Evolutionary conservation across 37 sponge, comb jelly and placozoan genomes (phyloP).

Genomic region (Lycopodina hypogea): DNA sequence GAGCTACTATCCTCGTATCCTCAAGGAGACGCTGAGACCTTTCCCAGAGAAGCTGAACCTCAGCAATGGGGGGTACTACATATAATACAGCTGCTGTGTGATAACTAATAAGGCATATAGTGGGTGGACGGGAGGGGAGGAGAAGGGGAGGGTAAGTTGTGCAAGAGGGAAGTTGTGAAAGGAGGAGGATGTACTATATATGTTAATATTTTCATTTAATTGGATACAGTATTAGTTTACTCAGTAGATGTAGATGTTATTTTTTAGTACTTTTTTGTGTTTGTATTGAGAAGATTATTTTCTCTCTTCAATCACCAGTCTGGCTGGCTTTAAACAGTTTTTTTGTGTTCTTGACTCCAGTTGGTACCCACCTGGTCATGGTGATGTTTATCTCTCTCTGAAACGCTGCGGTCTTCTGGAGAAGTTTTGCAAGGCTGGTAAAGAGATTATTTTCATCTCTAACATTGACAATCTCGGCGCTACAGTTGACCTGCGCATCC

Average conservation of each 20-base stretch:
- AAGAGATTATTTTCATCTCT: constrained; percentile 88
- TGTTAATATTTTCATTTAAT: background rate
- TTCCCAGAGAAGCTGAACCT: constrained; percentile 55
- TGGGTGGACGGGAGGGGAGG: no score
- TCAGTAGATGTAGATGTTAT: no score
- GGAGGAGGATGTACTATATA: background rate
- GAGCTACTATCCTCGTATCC: constrained; percentile 90
- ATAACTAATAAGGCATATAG: no score
- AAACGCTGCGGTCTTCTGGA: constrained; percentile 79
- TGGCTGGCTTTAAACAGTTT: background rate
- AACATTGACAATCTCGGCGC: constrained; percentile 99
- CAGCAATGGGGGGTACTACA: constrained; percentile 2
- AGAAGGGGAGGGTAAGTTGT: no score
- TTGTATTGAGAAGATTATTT: no score
- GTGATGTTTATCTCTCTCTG: constrained; percentile 86
- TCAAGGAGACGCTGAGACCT: constrained; percentile 88
- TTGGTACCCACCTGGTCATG: constrained; percentile 99
- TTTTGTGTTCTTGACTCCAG: constrained; percentile 2
- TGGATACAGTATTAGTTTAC: no score
- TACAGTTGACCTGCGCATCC: constrained; percentile 88
- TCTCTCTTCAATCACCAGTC: no score
- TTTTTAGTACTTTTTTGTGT: no score
- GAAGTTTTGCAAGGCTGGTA: constrained; percentile 76
- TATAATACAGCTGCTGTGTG: background rate
- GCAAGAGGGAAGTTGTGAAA: no score